These are phyloP conservation scores for Martes martes DNA, from an alignment of 2,113 vertebrate species.

Conservation along the genomic window DNA sequence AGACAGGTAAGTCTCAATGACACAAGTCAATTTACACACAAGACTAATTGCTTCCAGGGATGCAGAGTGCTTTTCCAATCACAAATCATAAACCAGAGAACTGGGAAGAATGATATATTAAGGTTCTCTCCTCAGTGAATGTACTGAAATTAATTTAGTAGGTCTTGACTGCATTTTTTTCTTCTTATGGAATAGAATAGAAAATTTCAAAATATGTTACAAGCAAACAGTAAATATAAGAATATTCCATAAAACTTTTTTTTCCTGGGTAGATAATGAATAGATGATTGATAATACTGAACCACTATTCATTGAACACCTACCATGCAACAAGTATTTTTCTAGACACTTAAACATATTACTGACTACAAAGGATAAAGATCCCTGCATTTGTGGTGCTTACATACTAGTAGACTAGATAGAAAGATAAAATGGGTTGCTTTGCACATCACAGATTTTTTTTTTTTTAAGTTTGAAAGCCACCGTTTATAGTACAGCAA, in stretches of 20 bases:
- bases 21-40: constrained; percentile 3
- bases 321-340: not conserved
- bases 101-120: not conserved
- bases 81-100: not conserved
- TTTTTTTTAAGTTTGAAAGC: not conserved
- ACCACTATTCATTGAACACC: not conserved
- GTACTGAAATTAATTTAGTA: constrained; percentile 29
- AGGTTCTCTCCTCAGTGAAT: not conserved
- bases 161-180: not conserved
- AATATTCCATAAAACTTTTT: not conserved
- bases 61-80: constrained; percentile 1
- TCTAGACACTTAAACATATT: not conserved
- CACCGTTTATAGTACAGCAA: not conserved
- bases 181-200: not conserved
- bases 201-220: not conserved
- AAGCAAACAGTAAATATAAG: not conserved
- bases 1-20: not conserved
- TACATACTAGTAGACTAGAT: not conserved
- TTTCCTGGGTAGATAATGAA: not conserved
- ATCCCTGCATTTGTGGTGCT: not conserved
- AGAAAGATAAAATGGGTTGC: not conserved
- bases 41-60: not conserved
- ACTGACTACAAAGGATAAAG: not conserved
- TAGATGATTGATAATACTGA: not conserved
- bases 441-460: not conserved